Conservation (phyloP, 1,140 invertebrate species). For the Hycleus phaleratus region DNA sequence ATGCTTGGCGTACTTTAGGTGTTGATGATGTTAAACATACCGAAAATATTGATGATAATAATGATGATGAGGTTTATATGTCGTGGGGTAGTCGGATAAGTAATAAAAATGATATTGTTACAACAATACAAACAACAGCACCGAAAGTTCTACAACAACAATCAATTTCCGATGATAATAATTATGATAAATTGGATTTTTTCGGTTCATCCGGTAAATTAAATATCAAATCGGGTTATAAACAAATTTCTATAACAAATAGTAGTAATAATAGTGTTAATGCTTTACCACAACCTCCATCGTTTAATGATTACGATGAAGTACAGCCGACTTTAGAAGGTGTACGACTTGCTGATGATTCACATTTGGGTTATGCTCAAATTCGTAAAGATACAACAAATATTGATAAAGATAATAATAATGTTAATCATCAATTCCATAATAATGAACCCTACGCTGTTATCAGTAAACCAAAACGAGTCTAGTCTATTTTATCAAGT, state of each 20-base stretch:
- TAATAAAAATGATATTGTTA: conserved; percentile 6
- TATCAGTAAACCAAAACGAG: conserved; percentile 71
- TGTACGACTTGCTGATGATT: conserved; percentile 64
- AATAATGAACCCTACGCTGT: conserved; percentile 73
- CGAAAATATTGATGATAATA: conserved; percentile 40
- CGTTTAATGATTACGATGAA: conserved; percentile 61
- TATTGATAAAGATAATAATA: conserved; percentile 33
- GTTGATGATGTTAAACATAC: conserved; percentile 61
- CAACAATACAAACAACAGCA: conserved; percentile 20
- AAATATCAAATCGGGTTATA: conserved; percentile 59
- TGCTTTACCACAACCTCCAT: conserved; percentile 16
- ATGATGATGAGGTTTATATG: conserved; percentile 35
- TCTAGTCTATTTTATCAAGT: conserved; percentile 42
- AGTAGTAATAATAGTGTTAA: conserved; percentile 7
- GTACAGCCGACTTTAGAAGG: conserved; percentile 54
- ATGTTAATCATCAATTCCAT: conserved; percentile 56
- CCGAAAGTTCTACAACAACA: conserved; percentile 32
- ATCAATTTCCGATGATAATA: conserved; percentile 17
- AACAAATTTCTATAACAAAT: conserved; percentile 50
- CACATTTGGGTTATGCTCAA: conserved; percentile 67
- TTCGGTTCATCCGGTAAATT: conserved; percentile 65
- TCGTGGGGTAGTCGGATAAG: conserved; percentile 31
- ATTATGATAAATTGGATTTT: conserved; percentile 72
- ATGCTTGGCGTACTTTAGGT: conserved; percentile 70
- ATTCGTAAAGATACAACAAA: conserved; percentile 54